Evolutionary conservation across 2,113 vertebrate genomes (phyloP), one percentile per base, ranked within the genome.

Genomic region (Cyrtonyx montezumae): DNA sequence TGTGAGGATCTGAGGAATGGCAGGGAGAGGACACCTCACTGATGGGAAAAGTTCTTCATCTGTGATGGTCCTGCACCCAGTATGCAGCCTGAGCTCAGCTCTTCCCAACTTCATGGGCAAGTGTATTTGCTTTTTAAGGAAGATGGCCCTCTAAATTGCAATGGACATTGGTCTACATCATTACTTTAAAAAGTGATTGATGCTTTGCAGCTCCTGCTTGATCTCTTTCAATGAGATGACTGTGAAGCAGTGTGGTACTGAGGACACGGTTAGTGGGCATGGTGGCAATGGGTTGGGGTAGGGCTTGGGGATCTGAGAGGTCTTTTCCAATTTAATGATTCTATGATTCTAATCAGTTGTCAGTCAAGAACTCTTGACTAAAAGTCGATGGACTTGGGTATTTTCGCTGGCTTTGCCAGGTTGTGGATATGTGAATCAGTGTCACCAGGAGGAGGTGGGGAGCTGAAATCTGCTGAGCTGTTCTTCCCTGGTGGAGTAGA

Each of bases 61-160:
- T 65, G 49, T 79, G 62, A 17, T 28, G 63, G 34, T 6, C 0
- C 48, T 68, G 23, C 32, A 9, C 0, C 2, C 19, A 4, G 0
- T 1, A n/a, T 34, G 14, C 10, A 45, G 23, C 1, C 37, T 58
- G 36, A 63, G 19, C 42, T 61, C 65, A n/a, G 15, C n/a, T 80
- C 77, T 45, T 56, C 49, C 34, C 63, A 28, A n/a, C 16, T 65
- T 69, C 16, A 11, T 11, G 55, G 75, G n/a, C 34, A 78, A 53
- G 56, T 46, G 12, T 8, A 43, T 68, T 61, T 76, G 26, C 69
- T 93, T 79, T 55, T 43, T 40, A 80, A 69, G 56, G 13, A 40
- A 18, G 9, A 2, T 3, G 43, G 22, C 16, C 36, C 76, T n/a
- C 8, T 8, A 55, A 67, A 87, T 42, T 13, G 22, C 56, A 70